These are phyloP conservation scores for Melipona quadrifasciata DNA, from an alignment of 1,140 invertebrate species.

Conservation along the genomic window DNA sequence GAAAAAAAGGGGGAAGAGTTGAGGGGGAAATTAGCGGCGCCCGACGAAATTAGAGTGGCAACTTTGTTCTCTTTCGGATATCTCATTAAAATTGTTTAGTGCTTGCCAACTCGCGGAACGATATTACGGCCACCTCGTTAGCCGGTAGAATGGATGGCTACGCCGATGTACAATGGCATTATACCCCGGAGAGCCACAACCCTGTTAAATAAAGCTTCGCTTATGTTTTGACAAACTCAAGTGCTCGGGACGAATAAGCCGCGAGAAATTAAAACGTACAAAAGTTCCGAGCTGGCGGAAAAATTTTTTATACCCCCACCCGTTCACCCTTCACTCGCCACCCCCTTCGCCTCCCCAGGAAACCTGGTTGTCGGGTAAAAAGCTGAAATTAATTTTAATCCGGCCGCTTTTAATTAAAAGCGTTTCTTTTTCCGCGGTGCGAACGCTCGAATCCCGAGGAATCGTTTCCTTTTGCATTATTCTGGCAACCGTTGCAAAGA, in stretches of 20 bases:
- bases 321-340: too few species aligned
- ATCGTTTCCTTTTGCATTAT: neutral
- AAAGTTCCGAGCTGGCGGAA: neutral
- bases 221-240: conserved; percentile 49
- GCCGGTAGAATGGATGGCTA: conserved; percentile 38
- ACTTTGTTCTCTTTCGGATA: conserved; percentile 26
- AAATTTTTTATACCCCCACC: neutral
- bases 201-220: conserved; percentile 45
- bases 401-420: neutral
- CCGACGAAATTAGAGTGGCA: conserved; percentile 2
- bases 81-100: conserved; percentile 46
- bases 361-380: neutral
- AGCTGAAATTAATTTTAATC: neutral
- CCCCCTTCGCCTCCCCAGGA: too few species aligned
- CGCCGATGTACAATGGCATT: conserved; percentile 43
- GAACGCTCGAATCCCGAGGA: neutral
- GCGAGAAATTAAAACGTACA: conserved; percentile 17
- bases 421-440: neutral
- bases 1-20: neutral
- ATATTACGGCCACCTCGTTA: conserved; percentile 47
- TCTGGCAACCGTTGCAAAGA: neutral
- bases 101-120: conserved; percentile 31
- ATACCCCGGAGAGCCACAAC: conserved; percentile 37
- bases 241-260: conserved; percentile 24
- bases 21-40: conserved; percentile 6